Conservation (phyloP, 2,888 invertebrate genomes). For the Metacarcinus magister region DNA sequence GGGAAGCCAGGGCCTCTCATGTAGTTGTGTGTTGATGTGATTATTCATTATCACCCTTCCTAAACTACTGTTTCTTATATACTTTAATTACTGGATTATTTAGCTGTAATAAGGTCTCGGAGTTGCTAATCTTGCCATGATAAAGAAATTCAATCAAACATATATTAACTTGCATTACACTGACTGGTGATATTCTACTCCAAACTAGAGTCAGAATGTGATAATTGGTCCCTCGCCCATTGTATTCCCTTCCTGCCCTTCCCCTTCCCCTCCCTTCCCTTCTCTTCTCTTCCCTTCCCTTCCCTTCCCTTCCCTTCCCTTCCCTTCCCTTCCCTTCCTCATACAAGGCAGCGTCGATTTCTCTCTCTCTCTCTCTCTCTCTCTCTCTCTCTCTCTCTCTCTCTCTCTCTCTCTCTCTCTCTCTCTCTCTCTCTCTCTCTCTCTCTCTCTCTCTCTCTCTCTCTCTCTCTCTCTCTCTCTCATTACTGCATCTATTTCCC, state of each 20-base stretch:
- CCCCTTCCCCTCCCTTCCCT: no score
- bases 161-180: neutral
- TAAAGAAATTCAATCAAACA: no score
- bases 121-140: neutral
- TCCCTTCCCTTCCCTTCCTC: neutral
- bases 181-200: neutral
- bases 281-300: no score
- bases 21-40: neutral
- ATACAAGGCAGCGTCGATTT: no score
- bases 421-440: neutral
- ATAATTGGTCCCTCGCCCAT: neutral
- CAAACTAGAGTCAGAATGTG: neutral
- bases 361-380: no score
- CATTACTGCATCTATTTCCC: no score
- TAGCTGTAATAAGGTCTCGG: no score
- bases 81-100: neutral
- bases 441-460: neutral
- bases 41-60: neutral
- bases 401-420: neutral
- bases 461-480: slow-evolving; percentile 53
- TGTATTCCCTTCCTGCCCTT: neutral
- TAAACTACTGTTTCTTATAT: neutral
- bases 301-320: neutral
- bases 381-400: neutral
- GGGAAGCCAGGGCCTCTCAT: neutral